Evolutionary conservation across 1,140 invertebrate genomes (phyloP), one percentile per base, ranked within the genome.

Genomic region (Sweltsa coloradensis): DNA sequence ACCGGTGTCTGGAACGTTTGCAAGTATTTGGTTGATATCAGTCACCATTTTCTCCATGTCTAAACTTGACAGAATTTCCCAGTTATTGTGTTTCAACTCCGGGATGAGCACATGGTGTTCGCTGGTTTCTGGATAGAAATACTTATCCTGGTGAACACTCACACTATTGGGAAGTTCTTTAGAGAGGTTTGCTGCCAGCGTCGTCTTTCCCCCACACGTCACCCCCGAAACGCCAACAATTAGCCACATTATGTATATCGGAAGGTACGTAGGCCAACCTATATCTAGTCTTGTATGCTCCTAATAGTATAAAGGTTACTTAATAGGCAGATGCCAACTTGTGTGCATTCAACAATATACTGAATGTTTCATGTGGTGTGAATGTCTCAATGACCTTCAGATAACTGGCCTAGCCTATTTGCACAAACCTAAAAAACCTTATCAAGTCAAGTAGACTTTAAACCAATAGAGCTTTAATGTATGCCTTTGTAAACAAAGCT

Each of bases 121-220:
- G 62, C 82, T 78, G 50, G 83, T 72, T 18, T 73, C 64, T 0
- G 74, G 72, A 39, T 77, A 71, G 60, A 87, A 91, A 62, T 88
- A 91, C 55, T 76, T 61, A 61, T 91, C 88, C 63, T 89, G 86
- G 51, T 75, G 70, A 11, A 89, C 67, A 1, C 81, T 36, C 27
- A 74, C 60, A 1, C 74, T 70, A 25, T 75, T 69, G 3, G 70
- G 64, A 5, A 79, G 59, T 39, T 66, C 60, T 34, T 76, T 60
- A 3, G 68, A 60, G 6, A 87, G 51, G 51, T 67, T 65, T 19
- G 68, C 70, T 0, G 82, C 71, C 14, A 88, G 53, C 0, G 82
- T 82, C 1, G 84, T 84, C 68, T 91, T 91, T 27, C 87, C 86
- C 39, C 83, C 80, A 53, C 81, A 83, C 0, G 85, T 88, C 3